Conservation (phyloP, 2,797 vertebrate genomes). For the Danio jaintianensis region DNA sequence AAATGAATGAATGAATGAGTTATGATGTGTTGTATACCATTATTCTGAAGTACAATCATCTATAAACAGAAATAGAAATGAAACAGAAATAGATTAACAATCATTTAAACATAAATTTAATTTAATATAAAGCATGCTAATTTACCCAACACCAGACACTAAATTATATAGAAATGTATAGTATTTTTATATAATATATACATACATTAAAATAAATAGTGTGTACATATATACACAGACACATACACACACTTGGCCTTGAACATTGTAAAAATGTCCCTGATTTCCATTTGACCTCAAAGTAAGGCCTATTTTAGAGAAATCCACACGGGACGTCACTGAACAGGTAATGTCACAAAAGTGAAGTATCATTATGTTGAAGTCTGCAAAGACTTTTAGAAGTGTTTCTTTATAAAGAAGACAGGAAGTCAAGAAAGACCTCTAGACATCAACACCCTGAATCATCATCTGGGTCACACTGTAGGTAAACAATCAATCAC, state of each 20-base stretch:
- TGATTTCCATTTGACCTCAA: conserved; percentile 20
- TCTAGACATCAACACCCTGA: neutral
- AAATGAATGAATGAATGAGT: too few species aligned
- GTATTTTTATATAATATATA: too few species aligned
- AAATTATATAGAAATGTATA: too few species aligned
- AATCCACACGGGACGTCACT: conserved; percentile 6
- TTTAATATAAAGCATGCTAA: too few species aligned
- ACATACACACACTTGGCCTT: conserved; percentile 3
- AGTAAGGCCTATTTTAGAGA: conserved; percentile 1
- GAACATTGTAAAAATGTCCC: conserved; percentile 6
- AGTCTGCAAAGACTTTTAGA: conserved; percentile 27
- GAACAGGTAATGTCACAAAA: neutral
- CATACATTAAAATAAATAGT: too few species aligned
- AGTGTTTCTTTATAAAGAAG: conserved; percentile 26
- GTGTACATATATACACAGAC: neutral
- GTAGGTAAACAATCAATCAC: conserved; percentile 16
- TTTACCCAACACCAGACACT: too few species aligned
- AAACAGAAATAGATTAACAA: too few species aligned
- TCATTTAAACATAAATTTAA: too few species aligned
- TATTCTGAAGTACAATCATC: too few species aligned
- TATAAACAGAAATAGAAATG: too few species aligned
- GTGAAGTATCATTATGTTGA: conserved; percentile 15
- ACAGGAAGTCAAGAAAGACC: too few species aligned
- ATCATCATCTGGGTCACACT: conserved; percentile 60
- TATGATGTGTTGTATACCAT: too few species aligned